Evolutionary conservation across 1,140 invertebrate species (phyloP), one percentile per base, ranked within the genome.

Genomic region (Meloidogyne exigua): DNA sequence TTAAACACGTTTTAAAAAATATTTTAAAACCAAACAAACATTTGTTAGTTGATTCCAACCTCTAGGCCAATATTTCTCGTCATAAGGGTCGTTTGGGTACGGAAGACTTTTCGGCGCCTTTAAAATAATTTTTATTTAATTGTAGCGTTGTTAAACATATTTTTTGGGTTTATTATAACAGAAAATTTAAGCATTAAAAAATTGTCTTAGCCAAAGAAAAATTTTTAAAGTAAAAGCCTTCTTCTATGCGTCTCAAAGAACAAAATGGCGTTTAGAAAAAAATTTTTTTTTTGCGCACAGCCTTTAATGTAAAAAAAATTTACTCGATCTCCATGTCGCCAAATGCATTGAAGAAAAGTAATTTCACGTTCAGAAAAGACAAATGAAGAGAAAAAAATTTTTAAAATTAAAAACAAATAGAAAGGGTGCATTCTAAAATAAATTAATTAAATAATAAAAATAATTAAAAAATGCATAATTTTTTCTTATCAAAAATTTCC

Each of bases 41-140:
- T 73, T 73, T 21, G 71, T 73, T 36, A 73, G 18, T 13, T 73
- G 71, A 28, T 57, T 65, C 71, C 71, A 73, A 3, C 71, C 71
- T 15, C 71, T 62, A 13, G 71, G 71, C 71, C 71, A 73, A 73
- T 64, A 73, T 32, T 32, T 49, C 18, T 73, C 42, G 71, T 73
- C 71, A 64, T 73, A 65, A 18, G 21, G 71, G 11, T 73, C 71
- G 10, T 18, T 44, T 21, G 71, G 71, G n/a, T 73, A 73, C 15
- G 71, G 71, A 18, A 62, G 23, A 64, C 64, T 64, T 2, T 21
- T 64, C 10, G 71, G 71, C 1, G 49, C 68, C 68, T 70, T 1
- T 0, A n/a, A 69, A 69, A 36, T 44, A 2, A 23, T 32, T 1
- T 25, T 25, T 25, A 25, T 68, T 23, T 28, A 26, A 12, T 25